Evolutionary conservation across 2,797 vertebrate genomes (phyloP), one percentile per base, ranked within the genome.

Genomic region (Menidia menidia): DNA sequence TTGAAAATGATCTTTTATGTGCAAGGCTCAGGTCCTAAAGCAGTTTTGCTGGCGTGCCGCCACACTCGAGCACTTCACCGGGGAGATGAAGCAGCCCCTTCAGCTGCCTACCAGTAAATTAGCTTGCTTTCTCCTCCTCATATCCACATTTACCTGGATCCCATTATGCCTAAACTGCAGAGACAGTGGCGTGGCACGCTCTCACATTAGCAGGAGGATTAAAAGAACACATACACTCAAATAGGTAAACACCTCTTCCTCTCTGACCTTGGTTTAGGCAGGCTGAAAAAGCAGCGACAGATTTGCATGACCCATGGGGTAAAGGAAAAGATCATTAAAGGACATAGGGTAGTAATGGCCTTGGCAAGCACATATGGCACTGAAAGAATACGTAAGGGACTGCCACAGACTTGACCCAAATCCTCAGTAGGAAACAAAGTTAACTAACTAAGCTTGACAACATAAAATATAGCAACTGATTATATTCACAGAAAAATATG

Each of bases 341-440:
- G 80, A 87, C 86, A 73, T 59, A 75, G 74, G 81, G 68, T 82
- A 81, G 86, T 87, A 78, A 74, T n/a, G 50, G 77, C 75, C 61
- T 81, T 81, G 80, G 54, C 71, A 73, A 48, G 71, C 64, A 79
- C 86, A 88, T 78, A 85, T 79, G 87, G 82, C 31, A 33, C 52
- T 14, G 55, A 67, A 65, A 80, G 75, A 82, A 77, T 75, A 73
- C 84, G 70, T 60, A 59, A 56, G 73, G 74, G 73, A 75, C 33
- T 10, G 41, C 63, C 67, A 74, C 54, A 42, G 71, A 60, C 73
- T 74, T 81, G 78, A 89, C 84, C 89, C 50, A 85, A 80, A 85
- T 89, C 81, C 78, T 72, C 68, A 61, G 68, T 55, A 32, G 68
- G 78, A 35, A 3, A 72, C 74, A 66, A 66, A 70, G 32, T 25